Percentiles rank a stretch among this genome's conserved stretches.
Evolutionary conservation across 2,888 invertebrate species (phyloP).

Genomic region (Athalia rosae): DNA sequence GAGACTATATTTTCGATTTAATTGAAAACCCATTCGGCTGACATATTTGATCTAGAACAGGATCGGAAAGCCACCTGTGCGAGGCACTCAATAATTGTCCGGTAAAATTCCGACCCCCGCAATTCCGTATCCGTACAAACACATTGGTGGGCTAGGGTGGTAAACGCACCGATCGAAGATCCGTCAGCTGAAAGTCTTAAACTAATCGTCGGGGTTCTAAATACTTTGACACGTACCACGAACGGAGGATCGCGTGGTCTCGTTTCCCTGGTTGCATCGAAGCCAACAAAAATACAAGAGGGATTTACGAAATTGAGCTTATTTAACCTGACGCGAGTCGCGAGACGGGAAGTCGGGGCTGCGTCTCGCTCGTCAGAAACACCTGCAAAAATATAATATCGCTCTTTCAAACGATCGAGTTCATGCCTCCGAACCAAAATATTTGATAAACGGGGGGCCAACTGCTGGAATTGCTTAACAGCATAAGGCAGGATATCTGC

Average conservation of each 20-base stretch:
- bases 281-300: constrained; percentile 25
- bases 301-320: constrained; percentile 17
- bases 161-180: constrained; percentile 19
- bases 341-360: constrained; percentile 25
- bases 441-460: constrained; percentile 35
- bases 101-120: constrained; percentile 1
- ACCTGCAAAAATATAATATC: constrained; percentile 41
- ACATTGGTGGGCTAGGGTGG: neutral
- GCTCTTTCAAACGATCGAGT: constrained; percentile 34
- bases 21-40: too few relatives aligned
- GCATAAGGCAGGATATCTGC: neutral
- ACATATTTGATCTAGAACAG: too few relatives aligned
- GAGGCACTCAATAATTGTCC: too few relatives aligned
- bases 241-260: neutral
- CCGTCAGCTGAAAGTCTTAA: neutral
- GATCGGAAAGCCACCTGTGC: too few relatives aligned
- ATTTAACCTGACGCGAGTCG: neutral
- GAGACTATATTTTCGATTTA: too few relatives aligned
- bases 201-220: constrained; percentile 34
- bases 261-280: constrained; percentile 26
- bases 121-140: neutral
- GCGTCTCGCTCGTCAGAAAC: constrained; percentile 16
- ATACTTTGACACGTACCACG: constrained; percentile 33
- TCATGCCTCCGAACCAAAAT: constrained; percentile 22
- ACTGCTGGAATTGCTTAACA: constrained; percentile 24